Evolutionary conservation across 2,888 invertebrate genomes (phyloP), one percentile per base, ranked within the genome.

Genomic region (Linnaemya vulpina): DNA sequence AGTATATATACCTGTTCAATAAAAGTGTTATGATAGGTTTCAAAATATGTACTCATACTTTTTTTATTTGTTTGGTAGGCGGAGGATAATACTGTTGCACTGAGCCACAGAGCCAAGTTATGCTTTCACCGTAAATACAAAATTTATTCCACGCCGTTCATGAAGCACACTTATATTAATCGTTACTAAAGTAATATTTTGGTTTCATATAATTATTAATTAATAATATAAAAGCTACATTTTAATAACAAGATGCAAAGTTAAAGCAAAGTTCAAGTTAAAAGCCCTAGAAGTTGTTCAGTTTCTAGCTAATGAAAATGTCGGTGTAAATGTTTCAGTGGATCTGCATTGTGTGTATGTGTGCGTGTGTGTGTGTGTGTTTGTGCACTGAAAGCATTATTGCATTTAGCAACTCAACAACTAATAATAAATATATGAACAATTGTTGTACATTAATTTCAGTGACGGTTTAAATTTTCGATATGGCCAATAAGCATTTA

Each of bases 401-500:
- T 51, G 11, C 35, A 38, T 60, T 35, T 70, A 15, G 51, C n/a
- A 71, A 55, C n/a, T 43, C 8, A 68, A 68, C 35, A 40, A 51
- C 25, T 30, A 63, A 78, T 51, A 58, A 49, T 46, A 58, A 38
- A 67, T 43, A 43, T 46, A 46, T 30, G 30, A 67, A 68, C 49
- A 77, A 68, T 67, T 80, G 65, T 67, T 38, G 13, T 43, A 58
- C 63, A 79, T 55, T 79, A 53, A 63, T 78, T 60, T 82, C 71
- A 83, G 75, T 79, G 82, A 86, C 82, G 82, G 63, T 71, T 78
- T 60, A 15, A 13, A 30, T 73, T 71, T 81, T 76, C 80, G 86
- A 81, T 83, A 81, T 85, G 84, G 76, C 83, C 55, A 83, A 84
- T 91, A 88, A 88, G 81, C 91, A 91, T 90, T 88, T 89, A 89